These are phyloP conservation scores for Melanchra persicariae DNA, from an alignment of 2,888 invertebrate genomes.

Conservation along the genomic window DNA sequence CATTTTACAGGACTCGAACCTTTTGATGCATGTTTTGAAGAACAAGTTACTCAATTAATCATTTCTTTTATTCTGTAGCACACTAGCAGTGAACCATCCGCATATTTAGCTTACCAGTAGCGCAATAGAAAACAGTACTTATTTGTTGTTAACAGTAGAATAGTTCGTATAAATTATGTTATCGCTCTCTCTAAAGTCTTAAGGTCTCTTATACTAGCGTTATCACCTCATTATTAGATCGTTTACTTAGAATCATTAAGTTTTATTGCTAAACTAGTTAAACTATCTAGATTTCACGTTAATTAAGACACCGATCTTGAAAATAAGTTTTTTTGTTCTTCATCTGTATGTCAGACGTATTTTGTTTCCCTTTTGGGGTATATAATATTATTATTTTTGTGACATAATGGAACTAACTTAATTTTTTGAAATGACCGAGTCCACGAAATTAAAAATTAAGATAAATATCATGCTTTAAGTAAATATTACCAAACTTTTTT, in stretches of 20 bases:
- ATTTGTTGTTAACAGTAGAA: neutral
- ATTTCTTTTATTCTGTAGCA: neutral
- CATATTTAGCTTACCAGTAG: neutral
- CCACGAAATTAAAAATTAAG: no score
- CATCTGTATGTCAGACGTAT: no score
- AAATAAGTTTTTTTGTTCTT: no score
- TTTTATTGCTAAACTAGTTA: slow-evolving; percentile 28
- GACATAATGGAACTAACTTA: no score
- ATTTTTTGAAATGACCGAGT: no score
- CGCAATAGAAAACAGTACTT: neutral
- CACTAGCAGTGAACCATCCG: no score
- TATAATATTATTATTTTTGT: no score
- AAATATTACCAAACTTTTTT: no score
- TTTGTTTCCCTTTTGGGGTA: no score
- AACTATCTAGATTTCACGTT: slow-evolving; percentile 16
- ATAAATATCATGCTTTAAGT: no score
- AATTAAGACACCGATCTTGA: neutral
- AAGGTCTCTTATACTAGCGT: slow-evolving; percentile 18
- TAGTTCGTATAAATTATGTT: slow-evolving; percentile 7
- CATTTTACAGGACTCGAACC: slow-evolving; percentile 16
- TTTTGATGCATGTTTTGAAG: neutral
- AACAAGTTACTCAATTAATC: neutral
- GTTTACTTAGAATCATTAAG: slow-evolving; percentile 33
- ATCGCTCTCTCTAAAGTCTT: neutral
- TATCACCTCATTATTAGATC: slow-evolving; percentile 36